phyloP scores from a whole-genome alignment of 2,888 invertebrate genomes.

The Drosophila borealis region DNA sequence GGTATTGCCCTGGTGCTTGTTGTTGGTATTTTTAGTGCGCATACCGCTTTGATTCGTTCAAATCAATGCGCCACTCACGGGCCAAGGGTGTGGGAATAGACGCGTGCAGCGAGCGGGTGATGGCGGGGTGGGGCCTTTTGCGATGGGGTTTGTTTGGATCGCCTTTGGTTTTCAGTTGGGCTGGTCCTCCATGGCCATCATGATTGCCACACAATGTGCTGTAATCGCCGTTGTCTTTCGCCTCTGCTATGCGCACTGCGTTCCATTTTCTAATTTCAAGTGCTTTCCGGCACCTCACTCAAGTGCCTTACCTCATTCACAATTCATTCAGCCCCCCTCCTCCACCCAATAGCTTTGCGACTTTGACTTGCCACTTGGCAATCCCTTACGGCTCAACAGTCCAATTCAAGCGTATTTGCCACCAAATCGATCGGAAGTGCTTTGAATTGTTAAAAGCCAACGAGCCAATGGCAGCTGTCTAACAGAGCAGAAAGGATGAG shows the following conservation, averaged over 20 bases:
- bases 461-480: slow-evolving; percentile 20
- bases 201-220: slow-evolving; percentile 33
- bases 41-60: slow-evolving; percentile 82
- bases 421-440: slow-evolving; percentile 34
- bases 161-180: slow-evolving; percentile 68
- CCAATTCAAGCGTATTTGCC: slow-evolving; percentile 34
- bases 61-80: slow-evolving; percentile 75
- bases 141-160: slow-evolving; percentile 49
- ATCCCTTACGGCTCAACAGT: slow-evolving; percentile 29
- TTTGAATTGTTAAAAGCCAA: slow-evolving; percentile 14
- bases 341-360: slow-evolving; percentile 41
- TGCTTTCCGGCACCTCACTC: slow-evolving; percentile 63
- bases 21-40: slow-evolving; percentile 82
- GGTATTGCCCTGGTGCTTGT: slow-evolving; percentile 65
- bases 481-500: neutral
- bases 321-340: slow-evolving; percentile 30
- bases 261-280: slow-evolving; percentile 74
- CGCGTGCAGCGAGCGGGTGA: slow-evolving; percentile 1
- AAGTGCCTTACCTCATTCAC: slow-evolving; percentile 44
- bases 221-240: slow-evolving; percentile 67
- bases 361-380: slow-evolving; percentile 55
- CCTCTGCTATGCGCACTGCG: slow-evolving; percentile 42
- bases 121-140: neutral
- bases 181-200: slow-evolving; percentile 39
- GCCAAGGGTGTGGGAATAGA: slow-evolving; percentile 44